Base-by-base conservation (phyloP, 2,113 vertebrate species). In the Crocuta crocuta region DNA sequence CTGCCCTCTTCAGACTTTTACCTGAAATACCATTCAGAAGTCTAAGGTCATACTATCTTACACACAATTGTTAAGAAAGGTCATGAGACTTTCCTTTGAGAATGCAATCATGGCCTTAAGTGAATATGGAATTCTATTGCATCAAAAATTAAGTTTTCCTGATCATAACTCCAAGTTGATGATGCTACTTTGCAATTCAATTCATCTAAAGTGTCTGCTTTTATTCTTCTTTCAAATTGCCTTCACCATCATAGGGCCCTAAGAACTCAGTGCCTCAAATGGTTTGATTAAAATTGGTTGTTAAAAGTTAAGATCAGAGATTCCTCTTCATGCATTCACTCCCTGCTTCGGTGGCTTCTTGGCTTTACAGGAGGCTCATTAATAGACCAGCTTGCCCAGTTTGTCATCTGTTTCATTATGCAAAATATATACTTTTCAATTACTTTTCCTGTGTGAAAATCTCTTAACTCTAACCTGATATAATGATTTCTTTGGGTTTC, bases 321-420 rank as follows among this genome's bases (percentile, higher is more conserved):
- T 97, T 98, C 98, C 97, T 95, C 97, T 98, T 97, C 89, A 97
- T 71, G 76, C 98, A 80, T 82, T 86, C 94, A 97, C 81, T 97
- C 98, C 97, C 94, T 89, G 92, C 95, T 74, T 95, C 55, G 33
- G 68, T 88, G 96, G 97, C 91, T 98, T 98, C 98, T 97, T 96
- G 4, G 83, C 99, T 96, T 99, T 98, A 98, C 97, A 89, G 99
- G 98, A 98, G 98, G 96, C 98, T 99, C 98, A 98, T 99, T 99
- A 99, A 98, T 97, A 98, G 98, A 98, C 97, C 97, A 83, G 96
- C 97, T 98, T 97, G 97, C 99, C 96, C 98, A 98, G 98, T 99
- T 99, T 99, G 98, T 98, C 98, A 98, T 98, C 98, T 98, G 55
- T 98, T 98, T 99, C 98, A 99, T 99, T 99, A 99, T 99, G 98